Conservation (phyloP, 2,888 invertebrate genomes). For the Tanytarsus gracilentus region DNA sequence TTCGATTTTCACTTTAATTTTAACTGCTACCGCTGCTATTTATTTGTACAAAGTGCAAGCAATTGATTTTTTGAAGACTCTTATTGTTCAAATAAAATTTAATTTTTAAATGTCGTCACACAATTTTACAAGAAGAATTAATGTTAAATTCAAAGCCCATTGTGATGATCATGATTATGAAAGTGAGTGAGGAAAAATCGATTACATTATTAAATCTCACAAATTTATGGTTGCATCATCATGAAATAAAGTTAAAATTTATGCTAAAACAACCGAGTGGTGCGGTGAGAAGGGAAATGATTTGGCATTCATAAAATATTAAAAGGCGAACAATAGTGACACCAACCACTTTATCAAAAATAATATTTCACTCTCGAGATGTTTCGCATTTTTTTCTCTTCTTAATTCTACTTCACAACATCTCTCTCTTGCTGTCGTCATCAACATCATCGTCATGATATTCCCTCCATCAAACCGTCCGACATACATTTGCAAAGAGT, state of each 20-base stretch:
- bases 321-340: conserved; percentile 27
- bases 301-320: conserved; percentile 27
- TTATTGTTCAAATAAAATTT: too few species aligned
- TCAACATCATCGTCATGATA: not conserved
- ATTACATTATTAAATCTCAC: too few species aligned
- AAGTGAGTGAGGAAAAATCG: too few species aligned
- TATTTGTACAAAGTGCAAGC: too few species aligned
- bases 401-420: not conserved
- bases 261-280: not conserved
- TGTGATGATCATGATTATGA: too few species aligned
- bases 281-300: not conserved
- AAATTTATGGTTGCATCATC: too few species aligned
- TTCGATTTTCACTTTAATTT: too few species aligned
- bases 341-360: conserved; percentile 28
- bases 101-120: too few species aligned
- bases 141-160: too few species aligned
- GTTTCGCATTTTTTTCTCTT: not conserved
- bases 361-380: conserved; percentile 3
- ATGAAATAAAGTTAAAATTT: conserved; percentile 2
- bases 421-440: conserved; percentile 6
- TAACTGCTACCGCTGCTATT: too few species aligned
- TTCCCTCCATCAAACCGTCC: not conserved
- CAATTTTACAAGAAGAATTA: too few species aligned
- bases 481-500: not conserved
- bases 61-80: too few species aligned